Conservation (phyloP, 2,113 vertebrate genomes). For the Lepus europaeus region DNA sequence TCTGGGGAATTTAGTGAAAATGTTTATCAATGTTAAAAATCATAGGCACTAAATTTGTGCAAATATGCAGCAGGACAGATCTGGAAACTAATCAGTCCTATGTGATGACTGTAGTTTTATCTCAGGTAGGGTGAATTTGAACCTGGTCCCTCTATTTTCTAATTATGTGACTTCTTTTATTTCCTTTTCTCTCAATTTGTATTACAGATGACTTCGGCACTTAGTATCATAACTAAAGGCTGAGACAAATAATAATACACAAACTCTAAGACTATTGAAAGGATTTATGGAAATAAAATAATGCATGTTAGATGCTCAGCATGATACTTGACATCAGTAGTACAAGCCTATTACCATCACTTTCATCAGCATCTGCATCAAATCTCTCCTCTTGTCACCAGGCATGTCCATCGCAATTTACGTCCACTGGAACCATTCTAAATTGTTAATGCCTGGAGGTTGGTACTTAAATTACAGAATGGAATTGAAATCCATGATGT, state of each 20-base stretch:
- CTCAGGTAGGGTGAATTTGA: background rate
- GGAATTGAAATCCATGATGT: background rate
- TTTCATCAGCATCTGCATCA: constrained; percentile 17
- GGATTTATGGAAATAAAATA: background rate
- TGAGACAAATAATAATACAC: background rate
- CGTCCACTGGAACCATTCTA: background rate
- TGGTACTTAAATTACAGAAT: constrained; percentile 53
- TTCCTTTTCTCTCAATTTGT: background rate
- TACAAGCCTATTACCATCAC: background rate
- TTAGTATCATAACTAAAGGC: background rate
- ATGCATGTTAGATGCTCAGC: background rate
- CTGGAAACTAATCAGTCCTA: background rate
- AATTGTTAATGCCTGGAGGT: background rate
- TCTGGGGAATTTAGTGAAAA: background rate
- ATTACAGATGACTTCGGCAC: background rate
- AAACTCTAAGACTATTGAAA: background rate
- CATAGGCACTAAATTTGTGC: background rate
- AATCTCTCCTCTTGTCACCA: background rate
- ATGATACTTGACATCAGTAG: background rate
- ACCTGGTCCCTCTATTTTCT: background rate
- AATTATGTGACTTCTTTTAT: background rate
- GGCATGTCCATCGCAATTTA: background rate
- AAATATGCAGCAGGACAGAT: background rate
- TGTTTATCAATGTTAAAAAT: background rate
- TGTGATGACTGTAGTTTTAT: background rate